Percentiles rank a stretch among this genome's conserved stretches.
Evolutionary conservation across 2,113 vertebrate genomes (phyloP).

Genomic region (Coptodon rendalli): DNA sequence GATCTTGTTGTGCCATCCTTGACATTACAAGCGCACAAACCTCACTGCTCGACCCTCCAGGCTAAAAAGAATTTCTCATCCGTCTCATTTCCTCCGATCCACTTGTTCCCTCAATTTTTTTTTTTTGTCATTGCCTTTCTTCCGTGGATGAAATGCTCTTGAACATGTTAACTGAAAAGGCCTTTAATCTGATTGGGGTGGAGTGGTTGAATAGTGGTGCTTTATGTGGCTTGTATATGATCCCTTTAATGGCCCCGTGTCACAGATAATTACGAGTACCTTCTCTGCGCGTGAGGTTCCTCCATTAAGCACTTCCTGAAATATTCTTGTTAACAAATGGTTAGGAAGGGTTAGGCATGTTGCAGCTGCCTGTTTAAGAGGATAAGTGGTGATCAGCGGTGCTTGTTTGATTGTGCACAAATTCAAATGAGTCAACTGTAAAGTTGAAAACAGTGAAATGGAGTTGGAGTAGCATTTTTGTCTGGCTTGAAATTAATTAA

Average conservation of each 20-base stretch:
- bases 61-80: background rate
- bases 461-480: background rate
- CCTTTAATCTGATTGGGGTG: slow-evolving; percentile 38
- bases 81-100: background rate
- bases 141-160: slow-evolving; percentile 22
- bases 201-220: slow-evolving; percentile 35
- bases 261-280: slow-evolving; percentile 35
- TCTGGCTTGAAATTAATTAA: slow-evolving; percentile 4
- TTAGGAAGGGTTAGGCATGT: background rate
- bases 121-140: slow-evolving; percentile 11
- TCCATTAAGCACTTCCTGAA: slow-evolving; percentile 23
- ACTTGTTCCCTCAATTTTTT: background rate
- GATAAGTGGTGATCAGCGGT: slow-evolving; percentile 8
- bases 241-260: slow-evolving; percentile 11
- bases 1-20: background rate
- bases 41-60: background rate
- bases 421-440: background rate
- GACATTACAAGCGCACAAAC: background rate
- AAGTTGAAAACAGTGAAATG: slow-evolving; percentile 1
- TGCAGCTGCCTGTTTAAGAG: background rate
- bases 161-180: slow-evolving; percentile 39
- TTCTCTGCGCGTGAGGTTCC: background rate
- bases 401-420: background rate
- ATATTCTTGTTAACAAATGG: background rate
- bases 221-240: slow-evolving; percentile 10